Evolutionary conservation across 2,797 vertebrate species (phyloP).

Genomic region (Typhlichthys eigenmanni): DNA sequence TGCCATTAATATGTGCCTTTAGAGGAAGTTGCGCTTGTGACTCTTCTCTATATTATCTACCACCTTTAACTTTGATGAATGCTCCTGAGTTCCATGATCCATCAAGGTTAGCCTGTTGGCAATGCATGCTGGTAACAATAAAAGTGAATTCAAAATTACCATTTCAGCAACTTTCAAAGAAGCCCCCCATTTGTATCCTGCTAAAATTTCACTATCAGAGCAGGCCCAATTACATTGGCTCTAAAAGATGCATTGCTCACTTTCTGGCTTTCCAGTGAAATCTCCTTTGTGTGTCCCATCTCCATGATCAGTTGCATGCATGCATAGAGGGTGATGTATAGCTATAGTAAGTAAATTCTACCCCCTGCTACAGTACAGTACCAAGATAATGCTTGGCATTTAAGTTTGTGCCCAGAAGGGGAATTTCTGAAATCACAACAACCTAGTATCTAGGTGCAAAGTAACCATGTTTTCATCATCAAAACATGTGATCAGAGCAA

Average conservation of each 20-base stretch:
- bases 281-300: constrained; percentile 7
- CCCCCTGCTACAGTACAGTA: neutral
- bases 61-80: constrained; percentile 12
- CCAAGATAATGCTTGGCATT: neutral
- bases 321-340: constrained; percentile 1
- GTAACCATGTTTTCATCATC: neutral
- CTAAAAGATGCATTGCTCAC: constrained; percentile 14
- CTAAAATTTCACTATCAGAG: constrained; percentile 8
- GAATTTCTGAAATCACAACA: neutral
- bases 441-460: neutral
- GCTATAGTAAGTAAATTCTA: constrained; percentile 2
- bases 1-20: neutral
- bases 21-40: neutral
- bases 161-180: constrained; percentile 18
- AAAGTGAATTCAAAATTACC: constrained; percentile 8
- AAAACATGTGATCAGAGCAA: neutral
- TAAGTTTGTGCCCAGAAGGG: neutral
- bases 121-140: constrained; percentile 15
- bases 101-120: constrained; percentile 10
- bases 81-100: neutral
- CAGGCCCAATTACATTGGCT: constrained; percentile 14
- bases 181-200: constrained; percentile 16
- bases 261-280: constrained; percentile 1
- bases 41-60: neutral
- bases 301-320: neutral